phyloP scores from a whole-genome alignment of 1,140 invertebrate species.

The Halotydeus destructor region DNA sequence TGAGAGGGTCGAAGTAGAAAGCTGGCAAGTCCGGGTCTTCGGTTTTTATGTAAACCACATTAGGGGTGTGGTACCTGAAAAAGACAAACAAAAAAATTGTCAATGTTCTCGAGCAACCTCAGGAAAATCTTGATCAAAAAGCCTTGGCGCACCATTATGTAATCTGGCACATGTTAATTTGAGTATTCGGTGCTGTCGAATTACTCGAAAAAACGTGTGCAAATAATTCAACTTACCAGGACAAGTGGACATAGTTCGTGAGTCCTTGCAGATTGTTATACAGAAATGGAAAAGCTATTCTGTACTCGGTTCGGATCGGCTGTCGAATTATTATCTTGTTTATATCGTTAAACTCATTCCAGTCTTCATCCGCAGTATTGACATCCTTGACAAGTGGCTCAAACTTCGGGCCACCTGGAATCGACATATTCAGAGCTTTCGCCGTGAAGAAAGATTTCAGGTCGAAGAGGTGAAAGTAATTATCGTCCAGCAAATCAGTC shows the following conservation, averaged over 20 bases:
- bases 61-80: conserved; percentile 88
- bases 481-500: conserved; percentile 92
- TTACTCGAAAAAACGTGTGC: no score
- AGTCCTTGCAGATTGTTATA: conserved; percentile 97
- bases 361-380: conserved; percentile 93
- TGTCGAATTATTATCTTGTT: conserved; percentile 99
- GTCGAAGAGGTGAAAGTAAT: conserved; percentile 98
- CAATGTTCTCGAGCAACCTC: no score
- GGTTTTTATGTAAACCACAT: conserved; percentile 98
- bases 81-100: conserved; percentile 15
- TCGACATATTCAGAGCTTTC: conserved; percentile 98
- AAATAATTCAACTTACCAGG: conserved; percentile 51
- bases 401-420: conserved; percentile 98
- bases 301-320: conserved; percentile 92
- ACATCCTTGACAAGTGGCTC: conserved; percentile 96
- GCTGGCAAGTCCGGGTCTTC: conserved; percentile 99
- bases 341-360: conserved; percentile 99
- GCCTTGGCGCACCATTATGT: no score
- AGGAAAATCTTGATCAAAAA: no score
- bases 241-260: conserved; percentile 50
- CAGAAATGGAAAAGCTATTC: conserved; percentile 96
- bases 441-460: conserved; percentile 98
- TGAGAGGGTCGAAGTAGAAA: conserved; percentile 98
- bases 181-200: no score
- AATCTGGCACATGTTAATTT: no score